phyloP scores from a whole-genome alignment of 2,888 invertebrate species.

The Phorcus lineatus region DNA sequence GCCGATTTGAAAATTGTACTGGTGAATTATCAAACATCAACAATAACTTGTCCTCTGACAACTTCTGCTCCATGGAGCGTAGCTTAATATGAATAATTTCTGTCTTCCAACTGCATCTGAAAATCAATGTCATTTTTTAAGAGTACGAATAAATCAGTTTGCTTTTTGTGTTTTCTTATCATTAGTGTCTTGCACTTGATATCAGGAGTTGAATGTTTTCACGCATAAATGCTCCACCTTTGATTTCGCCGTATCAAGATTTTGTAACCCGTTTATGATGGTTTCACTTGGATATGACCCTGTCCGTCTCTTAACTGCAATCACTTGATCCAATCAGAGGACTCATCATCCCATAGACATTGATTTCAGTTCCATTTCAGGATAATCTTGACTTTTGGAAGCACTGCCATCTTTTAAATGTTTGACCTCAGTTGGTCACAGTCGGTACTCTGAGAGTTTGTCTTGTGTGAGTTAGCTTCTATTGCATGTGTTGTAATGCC shows the following conservation, averaged over 20 bases:
- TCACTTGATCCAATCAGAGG: not conserved
- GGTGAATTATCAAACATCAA: no score
- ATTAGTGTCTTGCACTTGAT: not conserved
- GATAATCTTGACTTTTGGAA: not conserved
- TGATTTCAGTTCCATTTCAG: slow-evolving; percentile 1
- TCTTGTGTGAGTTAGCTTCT: not conserved
- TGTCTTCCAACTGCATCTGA: no score
- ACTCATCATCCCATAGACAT: not conserved
- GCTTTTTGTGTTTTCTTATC: not conserved
- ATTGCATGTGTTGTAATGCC: not conserved
- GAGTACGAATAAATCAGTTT: not conserved
- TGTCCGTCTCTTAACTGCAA: not conserved
- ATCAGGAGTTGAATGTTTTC: not conserved
- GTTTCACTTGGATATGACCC: not conserved
- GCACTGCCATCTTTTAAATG: not conserved
- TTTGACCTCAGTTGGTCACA: slow-evolving; percentile 6
- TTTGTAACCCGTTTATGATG: not conserved
- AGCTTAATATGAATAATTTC: no score
- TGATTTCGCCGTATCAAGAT: not conserved
- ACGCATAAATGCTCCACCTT: slow-evolving; percentile 7
- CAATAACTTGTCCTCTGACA: no score
- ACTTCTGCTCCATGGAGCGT: no score
- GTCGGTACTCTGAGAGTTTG: not conserved
- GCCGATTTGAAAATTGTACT: no score
- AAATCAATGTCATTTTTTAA: no score